A percentile compares a stretch with the other conserved stretches of the same genome.
Conservation (phyloP, 2,888 invertebrate genomes). For the Xanthostigma xanthostigma region DNA sequence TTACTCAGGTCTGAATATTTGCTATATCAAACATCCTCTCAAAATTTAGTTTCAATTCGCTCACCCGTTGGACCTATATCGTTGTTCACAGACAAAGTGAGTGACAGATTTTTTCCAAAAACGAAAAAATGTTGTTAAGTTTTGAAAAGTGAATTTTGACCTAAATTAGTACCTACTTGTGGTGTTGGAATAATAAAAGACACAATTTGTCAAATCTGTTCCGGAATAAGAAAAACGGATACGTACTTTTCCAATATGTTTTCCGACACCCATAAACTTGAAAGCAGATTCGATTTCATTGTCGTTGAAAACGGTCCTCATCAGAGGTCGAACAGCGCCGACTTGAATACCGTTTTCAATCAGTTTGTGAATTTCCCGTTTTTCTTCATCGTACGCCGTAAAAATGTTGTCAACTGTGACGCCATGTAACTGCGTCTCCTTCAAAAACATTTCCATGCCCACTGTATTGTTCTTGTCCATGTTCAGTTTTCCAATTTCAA, state of each 20-base stretch:
- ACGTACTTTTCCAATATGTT: conserved; percentile 60
- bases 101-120: too few relatives aligned
- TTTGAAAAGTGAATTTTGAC: too few relatives aligned
- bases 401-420: conserved; percentile 61
- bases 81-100: too few relatives aligned
- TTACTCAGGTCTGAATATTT: too few relatives aligned
- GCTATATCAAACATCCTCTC: too few relatives aligned
- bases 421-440: conserved; percentile 61
- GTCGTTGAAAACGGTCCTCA: conserved; percentile 43
- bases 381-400: conserved; percentile 29
- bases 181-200: too few relatives aligned
- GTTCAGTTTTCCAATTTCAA: conserved; percentile 81
- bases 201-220: too few relatives aligned
- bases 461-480: conserved; percentile 48
- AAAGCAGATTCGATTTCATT: conserved; percentile 60
- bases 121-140: too few relatives aligned
- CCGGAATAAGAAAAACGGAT: too few relatives aligned
- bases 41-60: too few relatives aligned
- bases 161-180: too few relatives aligned
- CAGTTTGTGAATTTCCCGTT: conserved; percentile 33
- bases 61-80: too few relatives aligned
- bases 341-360: conserved; percentile 40
- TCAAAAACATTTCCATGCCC: conserved; percentile 50
- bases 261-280: conserved; percentile 46
- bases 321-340: conserved; percentile 55